A percentile compares a stretch with the other conserved stretches of the same genome.
Conservation (phyloP, 2,888 invertebrate species). For the Rhagophthalmus giganteus region DNA sequence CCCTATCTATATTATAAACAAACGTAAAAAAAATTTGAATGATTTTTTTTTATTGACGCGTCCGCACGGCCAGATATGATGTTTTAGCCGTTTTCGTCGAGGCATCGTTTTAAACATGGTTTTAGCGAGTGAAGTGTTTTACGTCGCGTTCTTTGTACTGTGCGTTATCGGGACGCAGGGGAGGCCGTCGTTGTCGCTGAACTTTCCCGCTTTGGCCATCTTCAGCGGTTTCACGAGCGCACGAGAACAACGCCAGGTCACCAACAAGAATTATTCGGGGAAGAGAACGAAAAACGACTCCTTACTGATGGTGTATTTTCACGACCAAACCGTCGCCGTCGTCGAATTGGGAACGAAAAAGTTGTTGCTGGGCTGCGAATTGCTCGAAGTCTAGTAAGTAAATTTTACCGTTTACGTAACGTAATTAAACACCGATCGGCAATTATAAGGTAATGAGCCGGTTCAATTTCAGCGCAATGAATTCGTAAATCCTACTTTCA, state of each 20-base stretch:
- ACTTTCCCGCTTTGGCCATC: conserved; percentile 42
- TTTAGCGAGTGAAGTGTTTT: conserved; percentile 37
- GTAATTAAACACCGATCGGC: too few relatives aligned
- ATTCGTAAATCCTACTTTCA: too few relatives aligned
- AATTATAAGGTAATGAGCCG: too few relatives aligned
- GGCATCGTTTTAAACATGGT: conserved; percentile 22
- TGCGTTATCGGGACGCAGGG: conserved; percentile 44
- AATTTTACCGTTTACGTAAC: too few relatives aligned
- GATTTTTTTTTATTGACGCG: not conserved
- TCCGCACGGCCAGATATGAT: not conserved
- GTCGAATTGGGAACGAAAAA: conserved; percentile 75
- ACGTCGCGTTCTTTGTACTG: conserved; percentile 39
- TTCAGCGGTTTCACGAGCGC: conserved; percentile 34
- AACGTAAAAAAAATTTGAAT: not conserved
- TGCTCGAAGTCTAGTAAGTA: conserved; percentile 89
- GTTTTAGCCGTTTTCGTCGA: too few relatives aligned
- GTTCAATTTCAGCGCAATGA: too few relatives aligned
- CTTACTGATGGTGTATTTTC: conserved; percentile 73
- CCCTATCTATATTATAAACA: not conserved
- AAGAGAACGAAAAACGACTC: conserved; percentile 67
- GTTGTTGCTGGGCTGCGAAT: conserved; percentile 73
- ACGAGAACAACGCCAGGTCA: conserved; percentile 42
- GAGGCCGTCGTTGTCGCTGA: conserved; percentile 47
- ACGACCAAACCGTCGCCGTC: conserved; percentile 82
- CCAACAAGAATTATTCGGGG: conserved; percentile 66